Percentiles rank a stretch among this genome's conserved stretches.
Conservation (phyloP, 2,113 vertebrate genomes). For the Corvus cornix region DNA sequence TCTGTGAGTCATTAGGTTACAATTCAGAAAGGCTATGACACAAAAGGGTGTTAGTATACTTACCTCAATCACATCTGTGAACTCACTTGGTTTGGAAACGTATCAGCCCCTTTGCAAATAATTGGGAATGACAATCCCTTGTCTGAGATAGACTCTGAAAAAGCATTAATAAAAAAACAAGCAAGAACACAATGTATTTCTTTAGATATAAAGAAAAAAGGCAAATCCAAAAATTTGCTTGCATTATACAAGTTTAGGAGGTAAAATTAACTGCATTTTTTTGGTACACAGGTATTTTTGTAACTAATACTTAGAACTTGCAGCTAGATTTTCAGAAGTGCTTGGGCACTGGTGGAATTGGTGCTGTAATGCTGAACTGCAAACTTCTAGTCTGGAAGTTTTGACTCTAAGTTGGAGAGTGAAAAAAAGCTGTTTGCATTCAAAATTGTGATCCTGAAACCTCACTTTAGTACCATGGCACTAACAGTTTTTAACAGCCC, state of each 20-base stretch:
- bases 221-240: neutral
- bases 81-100: neutral
- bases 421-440: neutral
- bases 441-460: neutral
- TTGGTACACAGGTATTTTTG: neutral
- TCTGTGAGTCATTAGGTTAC: conserved; percentile 6
- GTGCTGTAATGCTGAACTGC: neutral
- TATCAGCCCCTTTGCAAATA: neutral
- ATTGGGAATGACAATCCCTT: neutral
- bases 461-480: neutral
- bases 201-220: neutral
- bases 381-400: neutral
- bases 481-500: neutral
- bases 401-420: neutral
- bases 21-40: neutral
- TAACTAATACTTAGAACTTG: neutral
- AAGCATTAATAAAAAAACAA: neutral
- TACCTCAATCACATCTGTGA: neutral
- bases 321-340: neutral
- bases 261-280: neutral
- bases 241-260: neutral
- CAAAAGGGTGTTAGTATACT: neutral
- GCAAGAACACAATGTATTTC: neutral
- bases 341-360: neutral
- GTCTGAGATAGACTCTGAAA: neutral